Conservation (phyloP, 2,888 invertebrate genomes). For the Epirrhoe tristata region DNA sequence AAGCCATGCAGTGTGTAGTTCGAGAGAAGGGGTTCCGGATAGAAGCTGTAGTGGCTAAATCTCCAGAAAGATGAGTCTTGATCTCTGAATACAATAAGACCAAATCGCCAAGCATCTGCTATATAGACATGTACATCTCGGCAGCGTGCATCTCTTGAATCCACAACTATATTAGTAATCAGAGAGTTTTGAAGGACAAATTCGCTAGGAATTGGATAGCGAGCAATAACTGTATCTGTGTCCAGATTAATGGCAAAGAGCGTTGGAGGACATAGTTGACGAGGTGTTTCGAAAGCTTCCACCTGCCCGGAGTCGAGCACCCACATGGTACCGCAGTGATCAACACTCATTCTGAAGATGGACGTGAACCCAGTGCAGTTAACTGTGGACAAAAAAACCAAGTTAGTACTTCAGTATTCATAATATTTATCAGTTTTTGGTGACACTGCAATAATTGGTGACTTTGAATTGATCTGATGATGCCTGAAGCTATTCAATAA, state of each 20-base stretch:
- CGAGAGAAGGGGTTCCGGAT: slow-evolving; percentile 89
- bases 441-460: too few relatives aligned
- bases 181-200: slow-evolving; percentile 89
- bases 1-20: slow-evolving; percentile 91
- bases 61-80: slow-evolving; percentile 86
- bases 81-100: slow-evolving; percentile 86
- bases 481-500: too few relatives aligned
- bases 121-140: slow-evolving; percentile 88
- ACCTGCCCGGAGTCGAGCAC: slow-evolving; percentile 92
- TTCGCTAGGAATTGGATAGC: slow-evolving; percentile 88
- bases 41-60: slow-evolving; percentile 89
- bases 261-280: slow-evolving; percentile 90
- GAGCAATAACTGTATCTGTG: slow-evolving; percentile 87
- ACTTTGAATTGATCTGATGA: too few relatives aligned
- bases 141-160: slow-evolving; percentile 87
- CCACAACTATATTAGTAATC: slow-evolving; percentile 88
- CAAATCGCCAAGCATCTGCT: slow-evolving; percentile 89
- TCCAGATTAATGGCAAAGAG: slow-evolving; percentile 90
- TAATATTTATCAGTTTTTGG: too few relatives aligned
- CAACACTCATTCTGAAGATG: slow-evolving; percentile 91
- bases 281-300: slow-evolving; percentile 87
- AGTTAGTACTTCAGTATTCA: background rate
- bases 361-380: slow-evolving; percentile 88
- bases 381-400: slow-evolving; percentile 53
- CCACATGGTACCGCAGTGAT: slow-evolving; percentile 92